Percentiles rank a stretch among this genome's conserved stretches.
phyloP scores from a whole-genome alignment of 2,888 invertebrate genomes.

The Chouioia cunea region DNA sequence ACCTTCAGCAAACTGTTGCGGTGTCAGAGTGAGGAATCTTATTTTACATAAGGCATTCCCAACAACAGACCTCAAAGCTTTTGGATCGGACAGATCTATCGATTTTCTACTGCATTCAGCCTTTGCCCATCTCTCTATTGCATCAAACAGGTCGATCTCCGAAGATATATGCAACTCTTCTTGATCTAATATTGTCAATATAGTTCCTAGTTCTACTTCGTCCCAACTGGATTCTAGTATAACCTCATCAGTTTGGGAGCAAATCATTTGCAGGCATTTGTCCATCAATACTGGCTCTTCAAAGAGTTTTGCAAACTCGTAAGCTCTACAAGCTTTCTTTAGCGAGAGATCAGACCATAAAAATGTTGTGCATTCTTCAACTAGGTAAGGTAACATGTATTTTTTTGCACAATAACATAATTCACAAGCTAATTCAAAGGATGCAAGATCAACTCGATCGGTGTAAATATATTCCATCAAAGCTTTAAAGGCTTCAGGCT shows the following conservation, averaged over 20 bases:
- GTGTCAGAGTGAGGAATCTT: conserved; percentile 83
- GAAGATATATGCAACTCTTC: conserved; percentile 81
- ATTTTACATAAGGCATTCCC: conserved; percentile 81
- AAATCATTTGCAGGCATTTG: conserved; percentile 85
- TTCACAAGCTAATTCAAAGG: conserved; percentile 89
- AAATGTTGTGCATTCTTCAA: conserved; percentile 85
- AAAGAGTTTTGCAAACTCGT: conserved; percentile 87
- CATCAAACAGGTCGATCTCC: conserved; percentile 83
- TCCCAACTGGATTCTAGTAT: conserved; percentile 82
- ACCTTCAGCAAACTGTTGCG: conserved; percentile 86
- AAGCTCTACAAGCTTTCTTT: conserved; percentile 86
- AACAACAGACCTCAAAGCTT: conserved; percentile 59
- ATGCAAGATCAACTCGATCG: conserved; percentile 80
- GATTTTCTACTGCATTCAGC: conserved; percentile 72
- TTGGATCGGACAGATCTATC: conserved; percentile 60
- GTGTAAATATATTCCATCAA: conserved; percentile 88
- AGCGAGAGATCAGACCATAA: conserved; percentile 85
- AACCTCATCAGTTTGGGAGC: conserved; percentile 81
- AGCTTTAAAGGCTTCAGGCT: conserved; percentile 87
- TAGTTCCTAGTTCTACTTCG: conserved; percentile 81
- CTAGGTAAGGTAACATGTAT: conserved; percentile 86
- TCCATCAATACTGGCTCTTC: conserved; percentile 86
- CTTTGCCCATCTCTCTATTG: conserved; percentile 76
- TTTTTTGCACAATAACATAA: conserved; percentile 90
- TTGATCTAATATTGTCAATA: conserved; percentile 81